Conservation (phyloP, 2,797 vertebrate species). For the Poeciliopsis infans region DNA sequence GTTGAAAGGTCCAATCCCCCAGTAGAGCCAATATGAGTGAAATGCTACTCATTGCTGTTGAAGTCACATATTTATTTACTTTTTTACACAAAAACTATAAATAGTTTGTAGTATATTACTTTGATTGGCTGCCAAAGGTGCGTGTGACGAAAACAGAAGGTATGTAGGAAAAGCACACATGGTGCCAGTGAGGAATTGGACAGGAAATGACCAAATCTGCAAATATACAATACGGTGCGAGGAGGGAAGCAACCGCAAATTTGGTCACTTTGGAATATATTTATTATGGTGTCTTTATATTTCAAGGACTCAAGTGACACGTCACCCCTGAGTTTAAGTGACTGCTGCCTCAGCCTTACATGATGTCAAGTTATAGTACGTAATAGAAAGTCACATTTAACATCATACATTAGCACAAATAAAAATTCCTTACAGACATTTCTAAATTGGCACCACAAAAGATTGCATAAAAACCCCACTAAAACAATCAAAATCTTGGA, state of each 20-base stretch:
- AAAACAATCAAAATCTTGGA: too few species aligned
- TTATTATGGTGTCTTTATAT: background rate
- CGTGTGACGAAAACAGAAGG: background rate
- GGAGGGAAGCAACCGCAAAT: background rate
- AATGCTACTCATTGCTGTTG: background rate
- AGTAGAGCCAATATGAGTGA: background rate
- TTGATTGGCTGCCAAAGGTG: background rate
- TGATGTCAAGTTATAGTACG: too few species aligned
- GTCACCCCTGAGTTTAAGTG: background rate
- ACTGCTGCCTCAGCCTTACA: too few species aligned
- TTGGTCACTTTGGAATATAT: background rate
- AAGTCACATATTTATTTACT: background rate
- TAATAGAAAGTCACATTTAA: too few species aligned
- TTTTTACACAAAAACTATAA: background rate
- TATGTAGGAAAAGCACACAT: background rate
- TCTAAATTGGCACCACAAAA: too few species aligned
- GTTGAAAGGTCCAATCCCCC: background rate
- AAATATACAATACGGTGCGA: background rate
- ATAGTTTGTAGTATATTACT: background rate
- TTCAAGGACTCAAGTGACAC: background rate
- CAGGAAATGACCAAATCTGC: background rate
- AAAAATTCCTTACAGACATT: too few species aligned
- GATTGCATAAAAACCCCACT: too few species aligned
- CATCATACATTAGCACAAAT: too few species aligned
- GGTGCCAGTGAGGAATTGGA: background rate